Conservation (phyloP, 1,140 invertebrate species). For the Vollenhovia emeryi region DNA sequence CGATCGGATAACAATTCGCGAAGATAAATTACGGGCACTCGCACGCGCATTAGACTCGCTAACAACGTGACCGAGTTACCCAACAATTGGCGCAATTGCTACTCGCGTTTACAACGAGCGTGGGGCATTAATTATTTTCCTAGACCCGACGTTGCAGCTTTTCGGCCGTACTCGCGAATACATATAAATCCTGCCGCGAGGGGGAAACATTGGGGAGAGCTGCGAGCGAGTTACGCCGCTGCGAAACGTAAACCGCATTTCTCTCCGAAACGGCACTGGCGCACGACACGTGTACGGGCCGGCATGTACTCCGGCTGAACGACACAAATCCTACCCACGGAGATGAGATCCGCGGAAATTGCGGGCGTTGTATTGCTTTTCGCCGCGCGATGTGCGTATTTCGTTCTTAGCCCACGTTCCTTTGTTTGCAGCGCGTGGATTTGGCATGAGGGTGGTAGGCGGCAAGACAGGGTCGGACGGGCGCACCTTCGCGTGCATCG, state of each 20-base stretch:
- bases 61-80: constrained; percentile 24
- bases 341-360: not conserved
- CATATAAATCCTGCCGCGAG: constrained; percentile 4
- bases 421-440: constrained; percentile 91
- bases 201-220: not conserved
- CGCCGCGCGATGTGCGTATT: not conserved
- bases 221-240: not conserved
- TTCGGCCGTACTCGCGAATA: not conserved
- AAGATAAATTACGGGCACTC: not conserved
- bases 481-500: constrained; percentile 94
- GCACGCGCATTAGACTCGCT: not conserved
- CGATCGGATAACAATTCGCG: not conserved
- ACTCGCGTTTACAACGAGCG: constrained; percentile 21
- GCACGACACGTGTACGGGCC: not conserved
- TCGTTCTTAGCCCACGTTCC: not conserved
- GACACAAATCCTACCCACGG: constrained; percentile 18
- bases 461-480: constrained; percentile 94
- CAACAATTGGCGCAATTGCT: constrained; percentile 37
- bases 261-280: not conserved
- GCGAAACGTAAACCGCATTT: constrained; percentile 15
- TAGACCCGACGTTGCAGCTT: not conserved
- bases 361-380: not conserved
- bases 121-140: constrained; percentile 53
- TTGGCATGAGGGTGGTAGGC: constrained; percentile 97
- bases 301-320: not conserved